These are phyloP conservation scores for Calypte anna DNA, from an alignment of 2,113 vertebrate species.

Conservation along the genomic window DNA sequence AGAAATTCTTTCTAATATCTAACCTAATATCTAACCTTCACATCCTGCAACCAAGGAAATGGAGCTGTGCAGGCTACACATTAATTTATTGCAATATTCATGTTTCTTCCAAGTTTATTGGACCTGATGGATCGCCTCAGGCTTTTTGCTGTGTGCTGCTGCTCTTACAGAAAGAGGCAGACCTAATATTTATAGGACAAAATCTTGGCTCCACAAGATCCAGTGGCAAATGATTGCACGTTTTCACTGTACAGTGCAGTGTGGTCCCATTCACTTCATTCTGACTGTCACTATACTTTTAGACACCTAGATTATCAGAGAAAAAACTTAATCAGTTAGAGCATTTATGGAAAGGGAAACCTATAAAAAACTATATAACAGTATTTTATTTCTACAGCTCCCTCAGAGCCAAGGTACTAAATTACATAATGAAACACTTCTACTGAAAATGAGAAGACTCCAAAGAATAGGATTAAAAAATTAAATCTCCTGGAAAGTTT, in stretches of 20 bases:
- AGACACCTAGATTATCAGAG: neutral
- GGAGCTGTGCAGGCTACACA: accelerated
- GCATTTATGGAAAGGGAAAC: neutral
- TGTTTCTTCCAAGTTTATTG: neutral
- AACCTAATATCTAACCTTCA: too few species aligned
- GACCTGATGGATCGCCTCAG: neutral
- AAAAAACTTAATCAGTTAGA: neutral
- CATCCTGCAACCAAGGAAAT: neutral
- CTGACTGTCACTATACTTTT: neutral
- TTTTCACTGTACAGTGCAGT: neutral
- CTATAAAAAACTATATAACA: neutral
- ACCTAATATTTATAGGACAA: neutral
- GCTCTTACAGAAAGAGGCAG: neutral
- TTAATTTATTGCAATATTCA: neutral
- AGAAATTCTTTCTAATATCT: too few species aligned
- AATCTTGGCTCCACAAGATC: neutral
- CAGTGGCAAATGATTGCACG: neutral
- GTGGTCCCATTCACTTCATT: accelerated
- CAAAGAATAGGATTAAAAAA: neutral
- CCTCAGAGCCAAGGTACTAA: neutral
- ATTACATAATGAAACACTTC: slow-evolving; percentile 11
- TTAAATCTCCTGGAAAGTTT: neutral
- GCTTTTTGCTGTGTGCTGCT: neutral
- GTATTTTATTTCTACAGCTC: neutral
- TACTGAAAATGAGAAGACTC: neutral